Base-by-base conservation (phyloP, 2,113 vertebrate species). In the Eptatretus burgeri region DNA sequence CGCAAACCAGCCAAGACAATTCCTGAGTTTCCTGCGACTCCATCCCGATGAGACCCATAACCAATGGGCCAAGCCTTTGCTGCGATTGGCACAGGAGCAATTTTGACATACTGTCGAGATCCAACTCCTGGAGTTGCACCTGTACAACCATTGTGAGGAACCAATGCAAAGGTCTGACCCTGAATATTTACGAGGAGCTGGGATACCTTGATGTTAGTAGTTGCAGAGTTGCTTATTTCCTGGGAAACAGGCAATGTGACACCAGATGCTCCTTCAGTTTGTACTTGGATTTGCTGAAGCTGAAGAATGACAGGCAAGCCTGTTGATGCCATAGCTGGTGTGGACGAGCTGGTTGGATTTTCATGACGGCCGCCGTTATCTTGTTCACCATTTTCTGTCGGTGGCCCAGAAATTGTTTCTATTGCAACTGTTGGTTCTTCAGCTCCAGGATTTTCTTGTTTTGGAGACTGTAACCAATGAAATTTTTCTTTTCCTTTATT, bases 61-160 rank as follows among this genome's bases (percentile, higher is more conserved):
- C 52, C 66, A 9, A 51, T 13, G 1, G 70, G 74, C 19, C 76
- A 70, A 1, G 74, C 72, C 63, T 73, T 73, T 62, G 68, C 9
- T 0, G 75, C 49, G n/a, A 71, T 71, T 1, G 82, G 82, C 68
- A 81, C 70, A 0, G 83, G 83, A 49, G 82, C 81, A 1, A 85
- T 86, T 67, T 74, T 76, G 27, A 85, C 73, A 1, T 81, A 83
- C 66, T 86, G 84, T 66, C 81, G 82, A 68, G 56, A 60, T n/a
- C 20, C 20, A 9, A n/a, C 11, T 13, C n/a, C n/a, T n/a, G n/a
- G n/a, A 20, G 56, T 60, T 60, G 56, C 56, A 20, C 20, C 20
- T 13, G 68, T 63, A 41, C 27, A 41, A 7, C 50, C 17, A 2
- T 53, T 20, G 64, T 69, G 73, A 41, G 74, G 68, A 5, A 79